A percentile compares a stretch with the other conserved stretches of the same genome.
phyloP scores from a whole-genome alignment of 2,113 vertebrate species.

The Neodon shergylaensis region DNA sequence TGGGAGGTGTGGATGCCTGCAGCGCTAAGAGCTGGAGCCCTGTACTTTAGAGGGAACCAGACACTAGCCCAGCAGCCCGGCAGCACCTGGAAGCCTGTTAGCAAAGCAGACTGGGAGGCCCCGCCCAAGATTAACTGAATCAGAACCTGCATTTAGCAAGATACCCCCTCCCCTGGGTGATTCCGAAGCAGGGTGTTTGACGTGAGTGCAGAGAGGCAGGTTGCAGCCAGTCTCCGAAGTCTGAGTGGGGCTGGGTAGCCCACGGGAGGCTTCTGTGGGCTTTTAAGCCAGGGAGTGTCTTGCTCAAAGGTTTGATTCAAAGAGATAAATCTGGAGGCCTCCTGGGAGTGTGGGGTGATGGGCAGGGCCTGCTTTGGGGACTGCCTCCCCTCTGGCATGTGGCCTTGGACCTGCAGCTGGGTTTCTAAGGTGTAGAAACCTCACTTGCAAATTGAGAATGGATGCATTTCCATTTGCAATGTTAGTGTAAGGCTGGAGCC shows the following conservation, averaged over 20 bases:
- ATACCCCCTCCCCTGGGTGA: not conserved
- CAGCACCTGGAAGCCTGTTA: not conserved
- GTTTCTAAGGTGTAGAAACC: not conserved
- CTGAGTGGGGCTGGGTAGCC: not conserved
- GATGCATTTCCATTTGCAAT: not conserved
- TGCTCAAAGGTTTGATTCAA: not conserved
- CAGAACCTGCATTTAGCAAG: not conserved
- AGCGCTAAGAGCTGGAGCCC: not conserved
- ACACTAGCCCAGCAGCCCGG: too few relatives aligned
- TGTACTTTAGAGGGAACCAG: not conserved
- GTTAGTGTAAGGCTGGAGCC: not conserved
- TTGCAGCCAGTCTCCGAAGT: not conserved
- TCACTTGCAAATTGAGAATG: not conserved
- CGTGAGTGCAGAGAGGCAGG: not conserved
- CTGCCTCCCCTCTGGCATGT: not conserved
- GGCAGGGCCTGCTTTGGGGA: not conserved
- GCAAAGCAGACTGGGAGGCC: not conserved
- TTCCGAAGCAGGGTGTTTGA: not conserved
- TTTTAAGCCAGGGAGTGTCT: slow-evolving; percentile 20
- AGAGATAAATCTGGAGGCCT: not conserved
- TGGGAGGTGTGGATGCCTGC: not conserved
- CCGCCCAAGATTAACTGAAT: not conserved
- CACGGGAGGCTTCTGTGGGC: not conserved
- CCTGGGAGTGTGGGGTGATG: not conserved
- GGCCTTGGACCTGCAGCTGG: not conserved